phyloP scores from a whole-genome alignment of 2,797 vertebrate genomes.

The Delichon dasypus region DNA sequence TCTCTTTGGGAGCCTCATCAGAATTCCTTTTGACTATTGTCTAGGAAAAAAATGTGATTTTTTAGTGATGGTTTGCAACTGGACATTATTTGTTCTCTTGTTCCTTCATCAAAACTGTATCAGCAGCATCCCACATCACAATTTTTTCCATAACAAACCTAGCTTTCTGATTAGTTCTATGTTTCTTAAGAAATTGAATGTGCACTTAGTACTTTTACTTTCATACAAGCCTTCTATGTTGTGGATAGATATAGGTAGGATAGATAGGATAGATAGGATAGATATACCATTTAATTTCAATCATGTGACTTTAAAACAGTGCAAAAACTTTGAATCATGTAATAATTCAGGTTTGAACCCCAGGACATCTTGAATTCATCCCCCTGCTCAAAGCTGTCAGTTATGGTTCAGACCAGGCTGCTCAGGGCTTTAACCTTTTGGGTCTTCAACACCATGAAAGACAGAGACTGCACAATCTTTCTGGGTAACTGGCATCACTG shows the following conservation, averaged over 20 bases:
- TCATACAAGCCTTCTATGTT: not conserved
- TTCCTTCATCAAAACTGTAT: not conserved
- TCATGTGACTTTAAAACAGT: not conserved
- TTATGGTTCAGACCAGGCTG: not conserved
- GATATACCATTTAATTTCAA: not conserved
- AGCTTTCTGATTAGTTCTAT: not conserved
- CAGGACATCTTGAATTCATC: not conserved
- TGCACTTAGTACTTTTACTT: not conserved
- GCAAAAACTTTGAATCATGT: not conserved
- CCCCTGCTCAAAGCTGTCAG: not conserved
- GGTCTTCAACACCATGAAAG: not conserved
- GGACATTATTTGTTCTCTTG: not conserved
- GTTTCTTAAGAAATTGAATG: not conserved
- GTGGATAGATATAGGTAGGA: not conserved
- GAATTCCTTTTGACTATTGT: not conserved
- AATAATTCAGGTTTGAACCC: not conserved
- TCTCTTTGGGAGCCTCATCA: not conserved
- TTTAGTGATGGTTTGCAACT: not conserved
- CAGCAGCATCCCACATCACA: not conserved
- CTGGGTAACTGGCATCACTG: not conserved
- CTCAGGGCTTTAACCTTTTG: not conserved
- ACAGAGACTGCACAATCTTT: not conserved
- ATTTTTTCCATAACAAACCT: not conserved
- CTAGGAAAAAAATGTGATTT: not conserved
- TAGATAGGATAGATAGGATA: not conserved